These are phyloP conservation scores for Pseudoips prasinana DNA, from an alignment of 2,888 invertebrate species.

Conservation along the genomic window DNA sequence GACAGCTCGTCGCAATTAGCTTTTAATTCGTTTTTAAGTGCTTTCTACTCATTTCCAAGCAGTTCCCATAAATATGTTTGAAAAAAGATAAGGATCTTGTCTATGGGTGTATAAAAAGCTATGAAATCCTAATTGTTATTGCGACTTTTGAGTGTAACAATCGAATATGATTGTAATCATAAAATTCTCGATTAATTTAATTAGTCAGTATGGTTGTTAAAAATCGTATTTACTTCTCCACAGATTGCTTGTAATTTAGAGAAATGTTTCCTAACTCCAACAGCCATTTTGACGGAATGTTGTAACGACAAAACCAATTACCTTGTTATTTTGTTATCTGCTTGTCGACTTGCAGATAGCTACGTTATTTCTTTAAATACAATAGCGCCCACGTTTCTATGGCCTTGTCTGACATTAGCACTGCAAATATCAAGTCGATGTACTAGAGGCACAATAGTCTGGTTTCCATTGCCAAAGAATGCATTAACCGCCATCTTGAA, in stretches of 20 bases:
- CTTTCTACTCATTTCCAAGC: conserved; percentile 12
- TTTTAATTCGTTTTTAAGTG: conserved; percentile 18
- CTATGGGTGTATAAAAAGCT: too few relatives aligned
- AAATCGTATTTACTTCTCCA: too few relatives aligned
- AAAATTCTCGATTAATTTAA: too few relatives aligned
- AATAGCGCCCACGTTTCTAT: conserved; percentile 12
- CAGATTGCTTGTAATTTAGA: too few relatives aligned
- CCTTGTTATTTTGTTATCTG: conserved; percentile 20
- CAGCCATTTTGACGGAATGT: too few relatives aligned
- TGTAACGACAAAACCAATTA: conserved; percentile 11
- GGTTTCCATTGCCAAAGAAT: conserved; percentile 51
- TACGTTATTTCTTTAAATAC: conserved; percentile 13
- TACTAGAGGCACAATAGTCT: conserved; percentile 38
- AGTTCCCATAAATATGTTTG: not conserved
- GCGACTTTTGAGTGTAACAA: too few relatives aligned
- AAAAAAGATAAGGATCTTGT: too few relatives aligned
- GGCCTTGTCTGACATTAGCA: conserved; percentile 31
- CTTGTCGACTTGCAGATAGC: conserved; percentile 13
- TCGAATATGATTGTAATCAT: too few relatives aligned
- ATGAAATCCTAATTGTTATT: not conserved
- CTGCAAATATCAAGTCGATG: conserved; percentile 41
- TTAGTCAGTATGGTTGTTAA: too few relatives aligned
- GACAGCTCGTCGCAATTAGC: conserved; percentile 18
- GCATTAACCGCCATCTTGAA: conserved; percentile 39
- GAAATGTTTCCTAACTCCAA: too few relatives aligned